phyloP scores from a whole-genome alignment of 2,797 vertebrate genomes.

The Coendou prehensilis region DNA sequence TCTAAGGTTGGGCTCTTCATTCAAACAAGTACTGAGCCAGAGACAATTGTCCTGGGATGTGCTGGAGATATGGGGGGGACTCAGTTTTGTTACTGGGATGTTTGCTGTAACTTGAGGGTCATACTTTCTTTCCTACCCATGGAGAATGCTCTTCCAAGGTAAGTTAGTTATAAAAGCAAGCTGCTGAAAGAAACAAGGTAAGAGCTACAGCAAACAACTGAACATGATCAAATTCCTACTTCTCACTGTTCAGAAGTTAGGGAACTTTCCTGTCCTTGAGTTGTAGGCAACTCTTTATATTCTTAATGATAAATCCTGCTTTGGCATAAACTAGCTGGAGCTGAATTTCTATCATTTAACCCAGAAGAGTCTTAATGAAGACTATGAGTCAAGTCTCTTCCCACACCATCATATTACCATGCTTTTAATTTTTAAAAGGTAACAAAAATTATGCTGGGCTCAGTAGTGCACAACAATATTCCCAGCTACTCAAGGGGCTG shows the following conservation, averaged over 20 bases:
- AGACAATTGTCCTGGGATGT: not conserved
- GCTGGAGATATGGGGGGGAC: not conserved
- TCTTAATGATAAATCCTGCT: slow-evolving; percentile 27
- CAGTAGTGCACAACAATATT: not conserved
- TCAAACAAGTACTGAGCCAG: not conserved
- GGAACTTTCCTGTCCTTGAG: not conserved
- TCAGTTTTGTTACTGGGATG: not conserved
- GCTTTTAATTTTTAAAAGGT: slow-evolving; percentile 30
- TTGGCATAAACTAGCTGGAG: not conserved
- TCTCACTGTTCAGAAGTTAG: not conserved
- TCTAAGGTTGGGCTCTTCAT: not conserved
- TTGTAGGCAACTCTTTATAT: not conserved
- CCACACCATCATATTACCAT: not conserved
- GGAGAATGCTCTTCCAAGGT: not conserved
- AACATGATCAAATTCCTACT: not conserved
- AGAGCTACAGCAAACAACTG: not conserved
- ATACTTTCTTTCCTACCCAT: not conserved
- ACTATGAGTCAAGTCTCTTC: not conserved
- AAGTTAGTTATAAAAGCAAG: not conserved
- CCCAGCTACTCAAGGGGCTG: not conserved
- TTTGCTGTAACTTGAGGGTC: not conserved
- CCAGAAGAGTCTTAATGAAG: not conserved
- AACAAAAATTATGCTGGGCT: not conserved
- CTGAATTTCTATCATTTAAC: slow-evolving; percentile 41
- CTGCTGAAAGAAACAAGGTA: slow-evolving; percentile 5